These are phyloP conservation scores for Synanthedon vespiformis DNA, from an alignment of 2,888 invertebrate species.

Conservation along the genomic window DNA sequence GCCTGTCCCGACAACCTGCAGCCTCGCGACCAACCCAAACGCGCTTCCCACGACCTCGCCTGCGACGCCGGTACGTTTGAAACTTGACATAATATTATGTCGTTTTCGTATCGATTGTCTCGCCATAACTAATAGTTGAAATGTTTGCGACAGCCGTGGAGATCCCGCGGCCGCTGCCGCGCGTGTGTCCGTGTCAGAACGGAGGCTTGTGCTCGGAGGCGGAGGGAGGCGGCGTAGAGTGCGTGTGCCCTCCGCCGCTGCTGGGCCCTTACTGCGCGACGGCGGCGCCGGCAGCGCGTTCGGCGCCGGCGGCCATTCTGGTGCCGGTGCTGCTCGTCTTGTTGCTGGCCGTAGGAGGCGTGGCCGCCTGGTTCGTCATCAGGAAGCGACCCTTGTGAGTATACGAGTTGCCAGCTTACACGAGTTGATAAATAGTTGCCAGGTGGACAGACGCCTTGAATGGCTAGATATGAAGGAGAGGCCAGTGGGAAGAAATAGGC, in stretches of 20 bases:
- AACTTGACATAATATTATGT: background rate
- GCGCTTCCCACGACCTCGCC: slow-evolving; percentile 72
- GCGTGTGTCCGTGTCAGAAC: slow-evolving; percentile 87
- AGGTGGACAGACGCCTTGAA: too few relatives aligned
- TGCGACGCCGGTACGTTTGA: slow-evolving; percentile 80
- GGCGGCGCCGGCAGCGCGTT: slow-evolving; percentile 63
- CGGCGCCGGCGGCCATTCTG: slow-evolving; percentile 79
- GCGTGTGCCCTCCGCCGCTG: slow-evolving; percentile 74
- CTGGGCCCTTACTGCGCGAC: slow-evolving; percentile 77
- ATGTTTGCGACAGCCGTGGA: slow-evolving; percentile 72
- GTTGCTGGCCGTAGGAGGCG: slow-evolving; percentile 77
- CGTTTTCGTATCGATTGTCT: background rate
- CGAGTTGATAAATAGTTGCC: slow-evolving; percentile 68
- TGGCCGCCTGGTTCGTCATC: slow-evolving; percentile 84
- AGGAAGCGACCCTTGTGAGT: slow-evolving; percentile 89
- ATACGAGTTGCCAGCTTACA: slow-evolving; percentile 75
- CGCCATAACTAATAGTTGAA: too few relatives aligned
- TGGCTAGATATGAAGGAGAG: too few relatives aligned
- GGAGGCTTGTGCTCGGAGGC: slow-evolving; percentile 80
- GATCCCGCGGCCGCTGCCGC: slow-evolving; percentile 78
- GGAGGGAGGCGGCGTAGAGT: slow-evolving; percentile 69
- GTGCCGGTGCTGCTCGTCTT: slow-evolving; percentile 86
- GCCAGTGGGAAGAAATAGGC: too few relatives aligned
- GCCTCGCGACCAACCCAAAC: slow-evolving; percentile 44
- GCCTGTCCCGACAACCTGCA: slow-evolving; percentile 85